phyloP scores from a whole-genome alignment of 1,140 invertebrate genomes.

The Drosophila chauvacae region DNA sequence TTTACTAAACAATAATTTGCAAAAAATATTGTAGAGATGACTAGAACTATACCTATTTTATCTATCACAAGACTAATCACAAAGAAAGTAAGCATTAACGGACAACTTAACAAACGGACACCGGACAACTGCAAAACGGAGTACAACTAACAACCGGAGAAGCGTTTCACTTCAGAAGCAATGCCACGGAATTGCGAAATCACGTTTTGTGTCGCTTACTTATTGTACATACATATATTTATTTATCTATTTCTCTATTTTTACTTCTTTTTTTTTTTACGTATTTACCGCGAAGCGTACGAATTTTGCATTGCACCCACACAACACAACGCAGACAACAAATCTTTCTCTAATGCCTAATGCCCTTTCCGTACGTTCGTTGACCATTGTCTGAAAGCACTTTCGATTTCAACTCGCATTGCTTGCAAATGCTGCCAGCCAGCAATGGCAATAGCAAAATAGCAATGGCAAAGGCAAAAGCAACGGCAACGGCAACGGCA shows the following conservation, averaged over 20 bases:
- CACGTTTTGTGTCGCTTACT: constrained; percentile 2
- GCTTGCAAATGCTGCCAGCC: constrained; percentile 12
- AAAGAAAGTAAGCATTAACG: not conserved
- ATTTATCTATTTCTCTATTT: not conserved
- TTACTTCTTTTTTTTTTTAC: not conserved
- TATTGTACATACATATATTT: constrained; percentile 1
- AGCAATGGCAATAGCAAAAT: constrained; percentile 27
- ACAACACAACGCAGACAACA: constrained; percentile 5
- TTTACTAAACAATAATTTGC: not conserved
- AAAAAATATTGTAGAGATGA: not conserved
- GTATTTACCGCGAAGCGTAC: not conserved
- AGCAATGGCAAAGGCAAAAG: constrained; percentile 6
- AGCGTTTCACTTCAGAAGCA: constrained; percentile 17
- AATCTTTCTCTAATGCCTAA: constrained; percentile 37
- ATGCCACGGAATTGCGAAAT: constrained; percentile 11
- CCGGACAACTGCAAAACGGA: not conserved
- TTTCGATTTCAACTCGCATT: constrained; percentile 58
- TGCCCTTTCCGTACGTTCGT: constrained; percentile 49
- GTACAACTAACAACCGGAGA: not conserved
- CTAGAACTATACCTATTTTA: not conserved
- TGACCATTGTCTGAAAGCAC: constrained; percentile 54
- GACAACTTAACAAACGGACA: not conserved
- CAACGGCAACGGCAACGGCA: constrained; percentile 20
- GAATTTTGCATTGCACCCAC: constrained; percentile 24
- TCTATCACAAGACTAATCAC: not conserved